Evolutionary conservation across 2,888 invertebrate genomes (phyloP), one percentile per base, ranked within the genome.

Genomic region (Pheosia gnoma): DNA sequence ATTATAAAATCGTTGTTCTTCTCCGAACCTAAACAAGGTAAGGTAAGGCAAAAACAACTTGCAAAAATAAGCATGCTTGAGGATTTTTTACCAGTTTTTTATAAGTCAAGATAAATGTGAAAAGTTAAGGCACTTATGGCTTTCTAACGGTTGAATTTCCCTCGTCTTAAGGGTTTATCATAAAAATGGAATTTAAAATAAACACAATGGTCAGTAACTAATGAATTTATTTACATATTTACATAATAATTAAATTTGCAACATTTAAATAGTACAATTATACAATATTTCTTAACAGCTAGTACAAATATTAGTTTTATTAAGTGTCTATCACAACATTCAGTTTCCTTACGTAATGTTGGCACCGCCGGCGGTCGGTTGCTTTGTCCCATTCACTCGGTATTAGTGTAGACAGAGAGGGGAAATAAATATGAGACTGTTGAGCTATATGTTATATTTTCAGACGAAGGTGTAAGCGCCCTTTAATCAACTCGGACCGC

Each of bases 161-260:
- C 43, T 8, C 7, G 9, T 43, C 9, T 43, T 43, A 3, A 9
- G 9, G 10, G 9, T 4, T 43, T 2, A 4, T 43, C 4, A 47
- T n/a, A 47, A 47, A 41, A 8, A 8, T 41, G 25, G 43, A 9
- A 43, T 11, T 47, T 47, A n/a, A 11, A 47, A 11, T n/a, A n/a
- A 76, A 83, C 73, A 68, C 70, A 61, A 60, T 52, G 60, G 52
- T 62, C 79, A 80, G 88, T 91, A 93, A 91, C 91, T 91, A 90
- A 89, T 88, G 81, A 84, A 83, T 93, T 89, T 93, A 93, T 93
- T 91, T 93, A 93, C 93, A 93, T 92, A 92, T 91, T 91, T 91
- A 92, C 91, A 91, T 91, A 84, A 86, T 77, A 87, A 79, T 86
- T 80, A 83, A 87, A 82, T 89, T 79, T 83, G 87, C 86, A 93